Conservation (phyloP, 1,140 invertebrate genomes). For the Calliopsis andreniformis region DNA sequence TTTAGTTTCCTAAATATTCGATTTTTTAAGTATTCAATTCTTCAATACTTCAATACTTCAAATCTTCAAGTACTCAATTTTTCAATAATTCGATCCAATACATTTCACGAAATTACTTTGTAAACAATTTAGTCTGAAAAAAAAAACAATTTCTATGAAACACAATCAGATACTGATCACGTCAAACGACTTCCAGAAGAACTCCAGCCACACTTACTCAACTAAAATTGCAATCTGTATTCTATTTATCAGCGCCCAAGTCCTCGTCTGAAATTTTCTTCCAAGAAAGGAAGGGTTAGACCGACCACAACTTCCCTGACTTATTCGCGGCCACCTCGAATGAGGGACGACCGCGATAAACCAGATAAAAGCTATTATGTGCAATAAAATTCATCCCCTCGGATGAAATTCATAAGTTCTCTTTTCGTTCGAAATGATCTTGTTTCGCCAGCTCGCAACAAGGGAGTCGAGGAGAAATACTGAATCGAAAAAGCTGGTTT, state of each 20-base stretch:
- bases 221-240: neutral
- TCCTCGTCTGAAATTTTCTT: slow-evolving; percentile 4
- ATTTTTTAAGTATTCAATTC: no score
- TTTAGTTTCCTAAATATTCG: no score
- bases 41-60: no score
- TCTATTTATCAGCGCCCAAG: neutral
- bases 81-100: no score
- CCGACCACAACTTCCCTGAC: neutral
- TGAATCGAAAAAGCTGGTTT: no score
- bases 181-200: neutral
- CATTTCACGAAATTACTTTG: no score
- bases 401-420: slow-evolving; percentile 20
- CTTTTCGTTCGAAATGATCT: neutral
- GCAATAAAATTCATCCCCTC: slow-evolving; percentile 23
- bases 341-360: slow-evolving; percentile 32
- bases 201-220: neutral
- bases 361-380: slow-evolving; percentile 10
- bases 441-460: no score
- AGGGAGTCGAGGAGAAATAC: no score
- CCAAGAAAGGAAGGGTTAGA: slow-evolving; percentile 1
- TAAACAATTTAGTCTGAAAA: no score
- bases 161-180: no score
- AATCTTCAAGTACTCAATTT: no score
- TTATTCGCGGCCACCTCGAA: slow-evolving; percentile 1
- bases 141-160: no score